Conservation (phyloP, 2,888 invertebrate genomes). For the Entomobrya proxima region DNA sequence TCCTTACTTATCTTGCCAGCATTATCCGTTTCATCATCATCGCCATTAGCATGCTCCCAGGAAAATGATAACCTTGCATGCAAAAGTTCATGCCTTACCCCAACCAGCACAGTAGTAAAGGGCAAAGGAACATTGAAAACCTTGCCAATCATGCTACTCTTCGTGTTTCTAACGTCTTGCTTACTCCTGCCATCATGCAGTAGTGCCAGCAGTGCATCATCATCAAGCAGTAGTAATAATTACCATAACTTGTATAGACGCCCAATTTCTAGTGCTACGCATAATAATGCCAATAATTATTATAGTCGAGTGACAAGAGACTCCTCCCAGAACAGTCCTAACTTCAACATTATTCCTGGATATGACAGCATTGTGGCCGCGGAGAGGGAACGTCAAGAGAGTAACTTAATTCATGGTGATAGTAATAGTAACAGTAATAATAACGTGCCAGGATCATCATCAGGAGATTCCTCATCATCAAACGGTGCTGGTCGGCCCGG, state of each 20-base stretch:
- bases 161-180: slow-evolving; percentile 15
- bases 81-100: too few relatives aligned
- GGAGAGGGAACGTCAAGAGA: not conserved
- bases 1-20: not conserved
- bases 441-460: slow-evolving; percentile 16
- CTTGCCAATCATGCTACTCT: slow-evolving; percentile 43
- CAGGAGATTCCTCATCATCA: slow-evolving; percentile 30
- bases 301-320: slow-evolving; percentile 63
- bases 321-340: slow-evolving; percentile 31
- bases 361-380: slow-evolving; percentile 60
- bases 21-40: not conserved
- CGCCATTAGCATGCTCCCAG: not conserved
- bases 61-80: too few relatives aligned
- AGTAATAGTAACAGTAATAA: slow-evolving; percentile 54
- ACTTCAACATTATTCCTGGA: slow-evolving; percentile 58
- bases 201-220: not conserved
- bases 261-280: slow-evolving; percentile 19
- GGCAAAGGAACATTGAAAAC: not conserved
- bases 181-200: slow-evolving; percentile 29
- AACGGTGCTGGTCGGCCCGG: slow-evolving; percentile 26
- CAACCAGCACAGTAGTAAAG: too few relatives aligned
- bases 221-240: slow-evolving; percentile 27
- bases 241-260: slow-evolving; percentile 36
- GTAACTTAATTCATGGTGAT: slow-evolving; percentile 11
- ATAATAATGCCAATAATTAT: slow-evolving; percentile 37